Base-by-base conservation (phyloP, 2,888 invertebrate genomes). In the Diaphora mendica region DNA sequence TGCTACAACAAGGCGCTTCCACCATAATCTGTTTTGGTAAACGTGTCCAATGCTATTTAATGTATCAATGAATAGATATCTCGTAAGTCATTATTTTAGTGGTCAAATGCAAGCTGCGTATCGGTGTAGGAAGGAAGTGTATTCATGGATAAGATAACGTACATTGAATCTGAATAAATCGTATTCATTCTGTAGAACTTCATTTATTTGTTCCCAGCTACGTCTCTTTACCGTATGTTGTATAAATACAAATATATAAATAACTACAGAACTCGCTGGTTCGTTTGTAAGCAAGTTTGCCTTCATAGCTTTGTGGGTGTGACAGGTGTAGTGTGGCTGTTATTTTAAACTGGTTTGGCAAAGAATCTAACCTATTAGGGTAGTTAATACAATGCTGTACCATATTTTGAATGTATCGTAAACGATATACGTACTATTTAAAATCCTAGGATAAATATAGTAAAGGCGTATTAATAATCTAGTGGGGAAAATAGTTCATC, bases 81-180 rank as follows among this genome's bases (percentile, higher is more conserved):
- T 66, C 66, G 42, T 20, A 64, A 64, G 33, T 64, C 17, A 33
- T 68, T 48, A 33, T 68, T 33, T 30, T 1, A 48, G 69, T 51
- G 59, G 44, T 48, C 39, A 26, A 65, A 71, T 76, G 48, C 74
- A 75, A 72, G 70, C 79, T 68, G 75, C 44, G 55, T 82, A 78
- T 78, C 76, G 64, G 15, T 35, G 73, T 68, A 75, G 82, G 82
- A 80, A 82, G 82, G 71, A 77, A 65, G 76, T 17, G 1, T n/a
- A 44, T 11, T 55, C 51, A 51, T 26, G 33, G 68, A 23, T 39
- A 33, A 65, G 64, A 65, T 65, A 65, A 70, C 30, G 8, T 35
- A 30, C 62, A 62, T 62, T 26, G 26, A 62, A 30, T 30, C 59
- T 26, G 30, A 62, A 30, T 30, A 62, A 62, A 30, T 62, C 30